These are phyloP conservation scores for Cottus gobio DNA, from an alignment of 2,113 vertebrate genomes.

Conservation along the genomic window DNA sequence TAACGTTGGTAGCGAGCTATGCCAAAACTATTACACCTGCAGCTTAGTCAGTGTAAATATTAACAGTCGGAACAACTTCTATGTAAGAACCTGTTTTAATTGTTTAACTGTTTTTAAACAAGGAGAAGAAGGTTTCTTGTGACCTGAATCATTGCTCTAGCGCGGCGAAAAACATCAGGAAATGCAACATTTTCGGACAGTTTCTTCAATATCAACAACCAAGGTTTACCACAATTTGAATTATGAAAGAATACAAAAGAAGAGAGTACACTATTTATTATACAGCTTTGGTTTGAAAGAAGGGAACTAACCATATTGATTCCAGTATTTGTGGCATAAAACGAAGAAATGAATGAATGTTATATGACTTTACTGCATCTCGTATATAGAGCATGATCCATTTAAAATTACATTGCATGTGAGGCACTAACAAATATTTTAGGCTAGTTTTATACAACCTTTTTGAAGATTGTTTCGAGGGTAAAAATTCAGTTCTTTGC, in stretches of 20 bases:
- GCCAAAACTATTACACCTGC: neutral
- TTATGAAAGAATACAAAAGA: neutral
- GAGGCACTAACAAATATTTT: slow-evolving; percentile 67
- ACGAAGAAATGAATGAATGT: slow-evolving; percentile 51
- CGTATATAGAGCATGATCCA: slow-evolving; percentile 71
- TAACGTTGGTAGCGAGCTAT: neutral
- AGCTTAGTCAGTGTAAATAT: neutral
- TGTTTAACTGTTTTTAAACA: neutral
- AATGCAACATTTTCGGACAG: slow-evolving; percentile 20
- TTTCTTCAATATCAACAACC: slow-evolving; percentile 9
- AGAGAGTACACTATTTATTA: slow-evolving; percentile 17
- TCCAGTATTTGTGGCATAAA: slow-evolving; percentile 50
- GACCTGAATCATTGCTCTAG: slow-evolving; percentile 16
- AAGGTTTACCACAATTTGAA: slow-evolving; percentile 27
- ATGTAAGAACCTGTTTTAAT: neutral
- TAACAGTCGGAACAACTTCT: neutral
- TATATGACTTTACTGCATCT: slow-evolving; percentile 61
- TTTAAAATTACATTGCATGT: slow-evolving; percentile 72
- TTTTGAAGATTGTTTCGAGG: slow-evolving; percentile 58
- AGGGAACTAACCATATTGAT: slow-evolving; percentile 27
- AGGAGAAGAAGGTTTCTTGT: slow-evolving; percentile 6
- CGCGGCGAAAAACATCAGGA: slow-evolving; percentile 40
- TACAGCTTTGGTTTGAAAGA: slow-evolving; percentile 27
- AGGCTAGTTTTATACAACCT: slow-evolving; percentile 71
- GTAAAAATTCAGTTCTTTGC: slow-evolving; percentile 54